Evolutionary conservation across 2,797 vertebrate genomes (phyloP).

Genomic region (Phataginus tetradactyla): DNA sequence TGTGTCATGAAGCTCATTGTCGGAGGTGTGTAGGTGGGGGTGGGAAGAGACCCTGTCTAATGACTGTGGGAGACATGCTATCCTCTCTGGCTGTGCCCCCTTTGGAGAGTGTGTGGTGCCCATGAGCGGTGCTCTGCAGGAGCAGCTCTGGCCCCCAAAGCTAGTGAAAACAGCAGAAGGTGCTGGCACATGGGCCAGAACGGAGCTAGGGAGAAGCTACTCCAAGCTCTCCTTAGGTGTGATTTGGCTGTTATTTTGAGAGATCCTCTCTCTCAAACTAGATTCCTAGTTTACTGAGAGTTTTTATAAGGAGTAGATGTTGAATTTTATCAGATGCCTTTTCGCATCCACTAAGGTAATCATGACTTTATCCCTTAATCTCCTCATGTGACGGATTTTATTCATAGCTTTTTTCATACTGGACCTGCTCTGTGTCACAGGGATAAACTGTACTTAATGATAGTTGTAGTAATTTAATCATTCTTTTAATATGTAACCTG

Average conservation of each 20-base stretch:
- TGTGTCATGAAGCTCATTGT: background rate
- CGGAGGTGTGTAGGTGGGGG: background rate
- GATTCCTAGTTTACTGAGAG: background rate
- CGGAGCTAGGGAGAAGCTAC: background rate
- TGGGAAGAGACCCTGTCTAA: background rate
- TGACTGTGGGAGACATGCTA: background rate
- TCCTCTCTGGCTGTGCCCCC: background rate
- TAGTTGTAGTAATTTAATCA: background rate
- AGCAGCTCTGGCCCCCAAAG: background rate
- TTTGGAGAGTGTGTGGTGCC: background rate
- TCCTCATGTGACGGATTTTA: background rate
- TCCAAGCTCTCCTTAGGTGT: background rate
- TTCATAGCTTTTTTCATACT: background rate
- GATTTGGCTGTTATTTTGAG: background rate
- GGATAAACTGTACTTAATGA: background rate
- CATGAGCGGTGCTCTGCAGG: background rate
- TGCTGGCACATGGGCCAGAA: background rate
- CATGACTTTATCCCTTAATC: background rate
- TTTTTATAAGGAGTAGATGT: background rate
- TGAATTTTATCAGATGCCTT: background rate
- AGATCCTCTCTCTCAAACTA: background rate
- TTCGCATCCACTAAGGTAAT: background rate
- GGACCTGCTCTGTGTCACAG: background rate
- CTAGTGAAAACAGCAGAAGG: background rate
- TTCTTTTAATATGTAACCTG: background rate